These are phyloP conservation scores for Rhingia rostrata DNA, from an alignment of 2,888 invertebrate species.

Conservation along the genomic window DNA sequence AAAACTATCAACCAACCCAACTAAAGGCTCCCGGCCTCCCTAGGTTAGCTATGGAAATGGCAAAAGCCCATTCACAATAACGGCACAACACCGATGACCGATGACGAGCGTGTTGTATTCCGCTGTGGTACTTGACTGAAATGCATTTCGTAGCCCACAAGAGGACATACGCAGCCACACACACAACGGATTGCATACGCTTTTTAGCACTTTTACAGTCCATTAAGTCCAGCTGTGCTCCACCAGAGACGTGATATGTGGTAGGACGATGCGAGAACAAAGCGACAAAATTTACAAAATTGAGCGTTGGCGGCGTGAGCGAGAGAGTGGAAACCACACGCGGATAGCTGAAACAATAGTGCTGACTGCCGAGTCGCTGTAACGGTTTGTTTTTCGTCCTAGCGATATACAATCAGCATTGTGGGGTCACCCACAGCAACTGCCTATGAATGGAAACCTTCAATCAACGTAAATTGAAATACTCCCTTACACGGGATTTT, in stretches of 20 bases:
- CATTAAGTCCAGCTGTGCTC: constrained; percentile 60
- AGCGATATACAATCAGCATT: constrained; percentile 18
- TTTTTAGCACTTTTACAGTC: constrained; percentile 61
- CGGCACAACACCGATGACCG: constrained; percentile 18
- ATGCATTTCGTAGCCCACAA: constrained; percentile 16
- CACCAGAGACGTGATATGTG: constrained; percentile 47
- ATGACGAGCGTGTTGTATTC: constrained; percentile 47
- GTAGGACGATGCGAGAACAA: constrained; percentile 23
- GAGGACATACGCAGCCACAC: neutral
- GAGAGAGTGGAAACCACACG: constrained; percentile 36
- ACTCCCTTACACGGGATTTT: neutral
- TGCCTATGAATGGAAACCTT: neutral
- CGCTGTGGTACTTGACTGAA: constrained; percentile 11
- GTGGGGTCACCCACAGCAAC: constrained; percentile 13
- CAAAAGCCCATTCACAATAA: constrained; percentile 38
- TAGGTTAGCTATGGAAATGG: constrained; percentile 31
- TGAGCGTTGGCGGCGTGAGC: neutral
- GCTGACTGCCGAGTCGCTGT: constrained; percentile 2
- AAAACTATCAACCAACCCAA: constrained; percentile 7
- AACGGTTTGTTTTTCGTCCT: constrained; percentile 15
- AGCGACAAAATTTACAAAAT: neutral
- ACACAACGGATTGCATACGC: constrained; percentile 10
- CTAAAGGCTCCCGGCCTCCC: neutral
- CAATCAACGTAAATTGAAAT: constrained; percentile 30
- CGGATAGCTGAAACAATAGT: constrained; percentile 47